Base-by-base conservation (phyloP, 2,797 vertebrate species). In the Gouania willdenowi region DNA sequence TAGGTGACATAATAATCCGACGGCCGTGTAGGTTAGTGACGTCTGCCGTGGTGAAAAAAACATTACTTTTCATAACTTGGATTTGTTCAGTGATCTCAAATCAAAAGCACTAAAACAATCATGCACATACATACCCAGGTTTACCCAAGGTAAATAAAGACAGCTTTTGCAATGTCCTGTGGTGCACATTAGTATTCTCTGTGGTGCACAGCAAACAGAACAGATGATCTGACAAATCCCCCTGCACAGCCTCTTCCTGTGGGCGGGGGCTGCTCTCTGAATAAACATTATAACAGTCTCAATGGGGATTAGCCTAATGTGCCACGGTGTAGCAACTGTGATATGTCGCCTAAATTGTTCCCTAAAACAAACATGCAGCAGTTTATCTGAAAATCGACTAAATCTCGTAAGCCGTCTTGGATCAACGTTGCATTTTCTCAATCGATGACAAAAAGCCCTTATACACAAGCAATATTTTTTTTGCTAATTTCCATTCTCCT, bases 341-440 rank as follows among this genome's bases (percentile, higher is more conserved):
- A 71, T 64, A 65, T 34, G 54, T 62, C 9, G 31, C 55, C 71
- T 76, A 81, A 78, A 81, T 77, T 81, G 76, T 70, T 51, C 50
- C 58, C 48, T 62, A 80, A 79, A 84, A 82, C 74, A 81, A 79
- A 81, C 51, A 75, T 13, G 32, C 44, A 40, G 37, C 28, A 9
- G 39, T 70, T 81, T 72, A 79, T 78, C 75, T 62, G 44, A 56
- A 68, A 57, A 87, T 85, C 82, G 77, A 59, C 58, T 68, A 60
- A 84, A 82, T 77, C 73, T 71, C 56, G 55, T 85, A 77, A 84
- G 84, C 80, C 71, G 44, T 39, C 28, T 42, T 28, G 29, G 38
- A 55, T 63, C 62, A 53, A 64, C 14, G 20, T 53, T 66, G 49
- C 57, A 10, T 72, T 76, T 71, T 75, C 71, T 83, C 75, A 71